A percentile compares a stretch with the other conserved stretches of the same genome.
These are phyloP conservation scores for Sciurus vulgaris DNA, from an alignment of 2,797 vertebrate species.

Conservation along the genomic window DNA sequence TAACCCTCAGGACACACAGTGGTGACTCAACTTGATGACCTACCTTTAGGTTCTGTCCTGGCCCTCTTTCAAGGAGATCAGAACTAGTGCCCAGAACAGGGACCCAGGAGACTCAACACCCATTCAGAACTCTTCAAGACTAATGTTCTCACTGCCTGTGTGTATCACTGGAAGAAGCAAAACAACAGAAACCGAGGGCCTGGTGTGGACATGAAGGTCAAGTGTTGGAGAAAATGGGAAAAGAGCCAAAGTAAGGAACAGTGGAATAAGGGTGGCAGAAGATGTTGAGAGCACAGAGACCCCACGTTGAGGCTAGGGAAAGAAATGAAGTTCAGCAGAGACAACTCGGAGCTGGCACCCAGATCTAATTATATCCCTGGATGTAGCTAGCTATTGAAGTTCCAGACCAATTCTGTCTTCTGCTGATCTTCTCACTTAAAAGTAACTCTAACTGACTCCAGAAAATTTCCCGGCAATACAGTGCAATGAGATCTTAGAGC, in stretches of 20 bases:
- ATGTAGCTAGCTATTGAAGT: not conserved
- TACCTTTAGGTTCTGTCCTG: not conserved
- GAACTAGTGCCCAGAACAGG: not conserved
- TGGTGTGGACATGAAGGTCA: not conserved
- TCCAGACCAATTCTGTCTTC: not conserved
- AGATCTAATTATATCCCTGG: not conserved
- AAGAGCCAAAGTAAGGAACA: not conserved
- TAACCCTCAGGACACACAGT: not conserved
- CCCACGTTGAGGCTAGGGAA: not conserved
- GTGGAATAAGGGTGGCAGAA: not conserved
- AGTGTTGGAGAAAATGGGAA: not conserved
- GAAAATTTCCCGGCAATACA: not conserved
- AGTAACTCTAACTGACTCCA: not conserved
- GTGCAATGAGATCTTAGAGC: not conserved
- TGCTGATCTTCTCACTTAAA: not conserved
- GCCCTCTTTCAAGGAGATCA: not conserved
- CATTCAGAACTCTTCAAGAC: not conserved
- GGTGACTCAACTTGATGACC: not conserved
- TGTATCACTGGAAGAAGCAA: not conserved
- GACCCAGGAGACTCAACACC: not conserved
- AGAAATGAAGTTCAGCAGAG: not conserved
- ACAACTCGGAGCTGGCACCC: not conserved
- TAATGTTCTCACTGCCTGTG: not conserved
- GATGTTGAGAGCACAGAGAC: not conserved
- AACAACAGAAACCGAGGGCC: not conserved